phyloP scores from a whole-genome alignment of 2,888 invertebrate species.

The Drosophila siamana region DNA sequence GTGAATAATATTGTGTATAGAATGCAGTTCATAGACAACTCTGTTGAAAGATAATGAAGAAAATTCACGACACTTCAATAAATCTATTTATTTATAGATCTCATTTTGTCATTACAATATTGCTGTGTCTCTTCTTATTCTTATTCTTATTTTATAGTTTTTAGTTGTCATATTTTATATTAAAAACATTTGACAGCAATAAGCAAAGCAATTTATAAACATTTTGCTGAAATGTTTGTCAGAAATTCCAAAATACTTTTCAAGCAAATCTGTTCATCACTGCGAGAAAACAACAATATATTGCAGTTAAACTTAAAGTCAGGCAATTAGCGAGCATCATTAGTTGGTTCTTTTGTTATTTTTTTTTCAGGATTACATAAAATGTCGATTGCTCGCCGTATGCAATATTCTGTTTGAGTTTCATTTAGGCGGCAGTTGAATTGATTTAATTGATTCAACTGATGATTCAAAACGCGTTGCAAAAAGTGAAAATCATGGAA shows the following conservation, averaged over 20 bases:
- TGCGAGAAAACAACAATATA: neutral
- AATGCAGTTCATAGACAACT: too few species aligned
- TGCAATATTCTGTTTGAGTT: neutral
- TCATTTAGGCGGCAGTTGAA: conserved; percentile 9
- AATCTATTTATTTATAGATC: too few species aligned
- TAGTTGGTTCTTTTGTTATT: conserved; percentile 12
- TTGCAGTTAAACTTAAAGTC: neutral
- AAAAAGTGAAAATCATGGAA: conserved; percentile 37
- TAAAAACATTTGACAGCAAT: too few species aligned
- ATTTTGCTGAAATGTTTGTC: neutral
- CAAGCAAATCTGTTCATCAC: neutral
- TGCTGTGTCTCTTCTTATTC: too few species aligned
- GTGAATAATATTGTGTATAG: too few species aligned
- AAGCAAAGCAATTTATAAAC: too few species aligned
- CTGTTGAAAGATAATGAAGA: too few species aligned
- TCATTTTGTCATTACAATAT: too few species aligned
- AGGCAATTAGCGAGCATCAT: conserved; percentile 22
- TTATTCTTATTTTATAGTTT: too few species aligned
- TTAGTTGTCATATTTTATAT: too few species aligned
- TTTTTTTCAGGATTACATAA: conserved; percentile 11
- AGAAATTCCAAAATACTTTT: neutral
- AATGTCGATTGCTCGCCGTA: neutral
- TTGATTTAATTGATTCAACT: conserved; percentile 28
- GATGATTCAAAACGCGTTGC: conserved; percentile 25
- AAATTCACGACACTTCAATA: too few species aligned